Evolutionary conservation across 1,140 invertebrate species (phyloP), one percentile per base, ranked within the genome.

Genomic region (Plectus sambesii): DNA sequence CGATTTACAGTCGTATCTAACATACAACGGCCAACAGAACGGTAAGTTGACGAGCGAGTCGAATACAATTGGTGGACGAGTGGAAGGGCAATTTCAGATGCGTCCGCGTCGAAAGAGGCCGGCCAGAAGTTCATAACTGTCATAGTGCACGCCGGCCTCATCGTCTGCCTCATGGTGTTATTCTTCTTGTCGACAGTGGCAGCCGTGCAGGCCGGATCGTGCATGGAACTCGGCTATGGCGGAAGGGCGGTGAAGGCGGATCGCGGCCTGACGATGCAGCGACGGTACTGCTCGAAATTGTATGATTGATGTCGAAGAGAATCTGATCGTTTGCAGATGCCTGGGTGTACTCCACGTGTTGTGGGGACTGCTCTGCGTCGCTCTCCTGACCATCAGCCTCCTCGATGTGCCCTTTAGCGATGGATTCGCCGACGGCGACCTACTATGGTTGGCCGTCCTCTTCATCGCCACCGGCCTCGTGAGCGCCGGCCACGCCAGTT

Each of bases 391-490:
- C 33, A 43, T 69, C 9, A 63, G 64, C 5, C 43, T 69, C 8
- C 38, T 59, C 23, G 43, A 62, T 15, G 39, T 68, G 6, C 49
- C 51, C 22, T 67, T 65, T 65, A 67, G 59, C 29, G 64, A 66
- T 25, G 66, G 64, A 33, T 67, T 52, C 40, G 42, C 67, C 19
- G 64, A 66, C 9, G 63, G 62, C 9, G 64, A 67, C 30, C 36
- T 67, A 5, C 45, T 68, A 3, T 67, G 66, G 66, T 42, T 62
- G 20, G 60, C 58, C 3, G 42, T 64, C 26, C 56, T 67, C 5
- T 62, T 61, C 19, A 56, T 63, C 27, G 50, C 59, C 8, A 61
- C 63, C 4, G 66, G 51, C 33, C 27, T 67, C 6, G 27, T 67
- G 17, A 44, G 50, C 22, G 47, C 42, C 1, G 29, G 29, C 12